Percentiles rank a stretch among this genome's conserved stretches.
phyloP scores from a whole-genome alignment of 1,140 invertebrate genomes.

The Heliconius hermathena region DNA sequence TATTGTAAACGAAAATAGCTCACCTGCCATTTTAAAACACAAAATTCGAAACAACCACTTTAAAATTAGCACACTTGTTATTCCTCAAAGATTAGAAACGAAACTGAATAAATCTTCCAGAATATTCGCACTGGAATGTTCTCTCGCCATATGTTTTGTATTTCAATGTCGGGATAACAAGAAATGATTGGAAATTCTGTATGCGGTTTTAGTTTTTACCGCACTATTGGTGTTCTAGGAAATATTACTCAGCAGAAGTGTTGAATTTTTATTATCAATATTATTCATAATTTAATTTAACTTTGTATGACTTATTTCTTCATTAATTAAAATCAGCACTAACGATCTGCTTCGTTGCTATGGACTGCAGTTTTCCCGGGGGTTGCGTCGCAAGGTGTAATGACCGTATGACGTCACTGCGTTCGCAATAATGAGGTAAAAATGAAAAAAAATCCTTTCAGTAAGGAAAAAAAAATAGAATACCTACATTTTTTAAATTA shows the following conservation, averaged over 20 bases:
- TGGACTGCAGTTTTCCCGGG: constrained; percentile 8
- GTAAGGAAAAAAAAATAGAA: too few relatives aligned
- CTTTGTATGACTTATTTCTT: neutral
- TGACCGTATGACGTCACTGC: constrained; percentile 61
- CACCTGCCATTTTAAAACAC: constrained; percentile 38
- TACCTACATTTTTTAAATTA: too few relatives aligned
- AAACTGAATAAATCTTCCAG: constrained; percentile 54
- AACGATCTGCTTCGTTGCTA: neutral
- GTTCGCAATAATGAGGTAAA: neutral
- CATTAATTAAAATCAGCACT: neutral
- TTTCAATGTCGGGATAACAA: constrained; percentile 37
- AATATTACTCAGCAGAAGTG: neutral
- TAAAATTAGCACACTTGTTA: constrained; percentile 41
- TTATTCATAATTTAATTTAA: neutral
- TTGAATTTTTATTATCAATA: neutral
- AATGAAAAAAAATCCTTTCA: too few relatives aligned
- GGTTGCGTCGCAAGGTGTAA: constrained; percentile 41
- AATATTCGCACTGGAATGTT: constrained; percentile 57
- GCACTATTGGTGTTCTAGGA: constrained; percentile 12
- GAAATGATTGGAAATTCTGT: constrained; percentile 39
- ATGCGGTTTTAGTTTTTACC: constrained; percentile 21
- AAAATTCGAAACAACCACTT: constrained; percentile 19
- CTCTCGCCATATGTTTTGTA: constrained; percentile 65
- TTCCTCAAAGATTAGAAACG: constrained; percentile 44
- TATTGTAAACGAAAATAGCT: neutral